These are phyloP conservation scores for Barnardius zonarius DNA, from an alignment of 2,113 vertebrate genomes.

Conservation along the genomic window DNA sequence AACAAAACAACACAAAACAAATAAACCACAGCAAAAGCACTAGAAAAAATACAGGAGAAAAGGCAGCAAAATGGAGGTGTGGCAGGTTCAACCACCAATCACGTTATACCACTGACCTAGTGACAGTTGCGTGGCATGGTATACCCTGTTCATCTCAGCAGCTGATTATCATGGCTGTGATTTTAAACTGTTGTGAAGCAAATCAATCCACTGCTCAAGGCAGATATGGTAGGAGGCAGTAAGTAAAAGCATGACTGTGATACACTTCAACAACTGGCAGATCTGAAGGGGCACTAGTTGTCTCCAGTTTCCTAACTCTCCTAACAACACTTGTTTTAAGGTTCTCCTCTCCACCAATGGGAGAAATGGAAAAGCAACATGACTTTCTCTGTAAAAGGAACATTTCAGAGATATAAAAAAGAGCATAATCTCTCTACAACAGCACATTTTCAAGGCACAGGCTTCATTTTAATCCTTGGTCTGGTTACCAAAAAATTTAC, in stretches of 20 bases:
- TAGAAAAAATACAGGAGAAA: not conserved
- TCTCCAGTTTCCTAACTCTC: not conserved
- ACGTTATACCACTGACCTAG: not conserved
- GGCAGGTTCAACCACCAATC: not conserved
- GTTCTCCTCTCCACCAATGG: not conserved
- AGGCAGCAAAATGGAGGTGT: fast-evolving
- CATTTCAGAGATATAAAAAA: not conserved
- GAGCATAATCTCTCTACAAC: not conserved
- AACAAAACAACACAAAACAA: not conserved
- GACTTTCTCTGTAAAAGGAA: not conserved
- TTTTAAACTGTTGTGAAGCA: not conserved
- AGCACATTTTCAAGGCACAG: not conserved
- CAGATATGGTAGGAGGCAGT: not conserved
- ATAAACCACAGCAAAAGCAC: not conserved
- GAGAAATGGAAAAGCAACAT: not conserved
- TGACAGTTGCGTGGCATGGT: not conserved
- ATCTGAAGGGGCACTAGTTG: not conserved
- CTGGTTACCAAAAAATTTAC: not conserved
- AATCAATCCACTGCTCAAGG: not conserved
- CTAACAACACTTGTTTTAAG: not conserved
- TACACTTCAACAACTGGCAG: not conserved
- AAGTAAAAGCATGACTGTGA: not conserved
- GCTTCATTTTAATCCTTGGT: not conserved
- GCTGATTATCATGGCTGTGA: not conserved
- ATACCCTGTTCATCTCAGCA: not conserved